Conservation (phyloP, 2,888 invertebrate species). For the Nephrotoma appendiculata region DNA sequence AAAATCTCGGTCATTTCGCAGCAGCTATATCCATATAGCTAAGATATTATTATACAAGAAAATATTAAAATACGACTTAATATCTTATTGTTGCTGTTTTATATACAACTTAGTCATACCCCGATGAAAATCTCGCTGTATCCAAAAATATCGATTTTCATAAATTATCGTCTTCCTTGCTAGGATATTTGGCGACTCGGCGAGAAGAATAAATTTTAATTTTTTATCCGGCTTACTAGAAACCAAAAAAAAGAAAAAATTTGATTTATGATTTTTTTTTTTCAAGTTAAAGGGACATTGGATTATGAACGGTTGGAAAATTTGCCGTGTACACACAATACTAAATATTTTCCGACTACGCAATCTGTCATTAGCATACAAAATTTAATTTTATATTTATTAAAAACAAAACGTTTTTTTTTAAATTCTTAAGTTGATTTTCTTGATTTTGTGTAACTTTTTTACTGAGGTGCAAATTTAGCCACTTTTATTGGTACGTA, state of each 20-base stretch:
- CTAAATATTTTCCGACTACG: background rate
- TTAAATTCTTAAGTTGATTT: background rate
- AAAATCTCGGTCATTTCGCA: background rate
- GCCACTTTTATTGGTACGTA: background rate
- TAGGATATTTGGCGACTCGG: background rate
- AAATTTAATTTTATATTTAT: background rate
- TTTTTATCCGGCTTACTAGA: background rate
- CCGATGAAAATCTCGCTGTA: background rate
- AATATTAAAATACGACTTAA: background rate
- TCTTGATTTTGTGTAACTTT: background rate
- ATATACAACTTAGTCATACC: background rate
- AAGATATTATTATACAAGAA: background rate
- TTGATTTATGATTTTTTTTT: background rate
- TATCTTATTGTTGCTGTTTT: background rate
- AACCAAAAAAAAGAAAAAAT: background rate
- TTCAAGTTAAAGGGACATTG: background rate
- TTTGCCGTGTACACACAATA: background rate
- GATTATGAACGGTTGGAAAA: background rate
- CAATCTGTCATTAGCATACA: background rate
- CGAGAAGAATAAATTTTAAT: background rate
- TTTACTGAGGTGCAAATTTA: background rate
- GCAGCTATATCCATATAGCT: background rate
- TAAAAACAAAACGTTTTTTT: background rate
- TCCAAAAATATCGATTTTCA: background rate
- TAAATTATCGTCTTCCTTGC: background rate